Evolutionary conservation across 2,797 vertebrate species (phyloP).

Genomic region (Tokudaia muenninki): DNA sequence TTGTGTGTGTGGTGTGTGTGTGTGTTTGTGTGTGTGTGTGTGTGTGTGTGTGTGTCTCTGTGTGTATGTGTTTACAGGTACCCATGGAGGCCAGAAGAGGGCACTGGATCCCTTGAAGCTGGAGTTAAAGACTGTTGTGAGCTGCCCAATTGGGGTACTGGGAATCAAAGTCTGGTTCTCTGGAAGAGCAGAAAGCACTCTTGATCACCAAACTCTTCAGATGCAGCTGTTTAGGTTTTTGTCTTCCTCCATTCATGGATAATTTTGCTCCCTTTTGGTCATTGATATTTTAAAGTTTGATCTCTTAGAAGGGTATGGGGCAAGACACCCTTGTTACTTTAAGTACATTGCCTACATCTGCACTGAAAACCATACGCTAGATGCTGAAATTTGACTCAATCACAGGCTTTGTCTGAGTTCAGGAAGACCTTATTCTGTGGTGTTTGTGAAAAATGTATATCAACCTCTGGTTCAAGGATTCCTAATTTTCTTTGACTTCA

Average conservation of each 20-base stretch:
- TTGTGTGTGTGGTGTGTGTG: neutral
- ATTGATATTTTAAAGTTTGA: neutral
- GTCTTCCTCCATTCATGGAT: neutral
- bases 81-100: neutral
- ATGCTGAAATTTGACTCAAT: neutral
- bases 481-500: neutral
- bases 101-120: fast-evolving
- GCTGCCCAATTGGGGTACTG: neutral
- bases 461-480: neutral
- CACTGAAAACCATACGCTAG: neutral
- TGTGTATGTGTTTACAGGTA: neutral
- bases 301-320: neutral
- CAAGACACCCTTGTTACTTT: neutral
- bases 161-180: neutral
- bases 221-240: neutral
- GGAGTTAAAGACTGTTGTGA: neutral
- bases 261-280: neutral
- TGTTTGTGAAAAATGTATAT: neutral
- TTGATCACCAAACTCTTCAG: neutral
- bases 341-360: neutral
- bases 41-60: neutral
- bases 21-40: neutral
- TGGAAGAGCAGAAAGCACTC: neutral
- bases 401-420: neutral
- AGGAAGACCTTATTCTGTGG: neutral